phyloP scores from a whole-genome alignment of 2,888 invertebrate species.

The Andrena praecox region DNA sequence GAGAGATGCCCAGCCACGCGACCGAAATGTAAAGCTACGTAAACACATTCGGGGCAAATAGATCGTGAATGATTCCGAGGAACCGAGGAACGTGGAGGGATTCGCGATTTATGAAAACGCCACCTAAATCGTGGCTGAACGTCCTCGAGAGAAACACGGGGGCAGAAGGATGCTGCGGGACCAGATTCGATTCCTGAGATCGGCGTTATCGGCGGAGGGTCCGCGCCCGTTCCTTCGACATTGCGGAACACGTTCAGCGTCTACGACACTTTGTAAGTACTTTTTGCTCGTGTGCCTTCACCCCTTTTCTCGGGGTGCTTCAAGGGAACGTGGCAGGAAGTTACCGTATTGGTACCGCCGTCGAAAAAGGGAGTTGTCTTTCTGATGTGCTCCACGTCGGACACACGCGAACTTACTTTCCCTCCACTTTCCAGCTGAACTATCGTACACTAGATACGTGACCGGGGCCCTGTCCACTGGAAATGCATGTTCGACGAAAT shows the following conservation, averaged over 20 bases:
- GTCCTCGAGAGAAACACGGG: slow-evolving; percentile 1
- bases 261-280: slow-evolving; percentile 67
- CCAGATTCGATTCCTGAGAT: slow-evolving; percentile 50
- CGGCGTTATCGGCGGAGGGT: slow-evolving; percentile 59
- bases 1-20: slow-evolving; percentile 13
- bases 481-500: slow-evolving; percentile 47
- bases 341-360: slow-evolving; percentile 29
- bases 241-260: slow-evolving; percentile 64
- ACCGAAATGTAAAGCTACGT: slow-evolving; percentile 37
- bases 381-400: slow-evolving; percentile 56
- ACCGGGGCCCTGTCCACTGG: slow-evolving; percentile 48
- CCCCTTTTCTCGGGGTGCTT: slow-evolving; percentile 29
- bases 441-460: slow-evolving; percentile 58
- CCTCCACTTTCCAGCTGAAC: slow-evolving; percentile 47
- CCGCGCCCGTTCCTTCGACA: slow-evolving; percentile 46
- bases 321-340: slow-evolving; percentile 32
- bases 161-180: not conserved
- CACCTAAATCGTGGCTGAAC: slow-evolving; percentile 8
- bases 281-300: slow-evolving; percentile 63
- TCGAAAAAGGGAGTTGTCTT: slow-evolving; percentile 55
- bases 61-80: slow-evolving; percentile 26
- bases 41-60: slow-evolving; percentile 43
- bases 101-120: slow-evolving; percentile 37
- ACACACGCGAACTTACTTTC: slow-evolving; percentile 48
- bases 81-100: not conserved